phyloP scores from a whole-genome alignment of 2,888 invertebrate species.

The Leptothorax acervorum region DNA sequence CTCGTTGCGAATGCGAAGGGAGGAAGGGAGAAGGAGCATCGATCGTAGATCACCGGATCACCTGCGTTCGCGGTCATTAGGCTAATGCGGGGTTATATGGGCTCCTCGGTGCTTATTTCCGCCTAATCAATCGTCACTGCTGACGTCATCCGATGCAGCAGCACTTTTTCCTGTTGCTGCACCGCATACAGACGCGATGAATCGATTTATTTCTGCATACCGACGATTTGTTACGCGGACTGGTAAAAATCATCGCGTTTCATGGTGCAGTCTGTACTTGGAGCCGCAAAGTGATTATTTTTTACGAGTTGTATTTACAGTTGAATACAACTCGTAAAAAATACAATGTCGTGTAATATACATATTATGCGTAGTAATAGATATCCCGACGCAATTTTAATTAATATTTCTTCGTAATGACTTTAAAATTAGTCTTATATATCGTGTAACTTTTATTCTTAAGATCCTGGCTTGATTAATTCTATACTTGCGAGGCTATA shows the following conservation, averaged over 20 bases:
- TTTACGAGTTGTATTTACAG: neutral
- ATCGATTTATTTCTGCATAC: constrained; percentile 52
- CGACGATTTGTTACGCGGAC: constrained; percentile 37
- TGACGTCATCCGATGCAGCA: constrained; percentile 56
- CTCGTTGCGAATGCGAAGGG: constrained; percentile 27
- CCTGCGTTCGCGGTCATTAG: constrained; percentile 77
- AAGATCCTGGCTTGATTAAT: neutral
- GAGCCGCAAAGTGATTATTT: neutral
- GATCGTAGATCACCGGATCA: constrained; percentile 79
- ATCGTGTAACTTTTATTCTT: neutral
- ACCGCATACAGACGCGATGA: constrained; percentile 35
- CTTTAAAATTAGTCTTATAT: neutral
- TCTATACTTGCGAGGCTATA: neutral
- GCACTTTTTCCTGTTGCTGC: constrained; percentile 24
- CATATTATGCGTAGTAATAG: neutral
- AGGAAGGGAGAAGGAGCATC: constrained; percentile 12
- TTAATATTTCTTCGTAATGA: neutral
- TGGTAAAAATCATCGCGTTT: constrained; percentile 17
- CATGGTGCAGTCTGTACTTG: neutral
- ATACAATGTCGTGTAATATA: neutral
- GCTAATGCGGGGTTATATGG: constrained; percentile 73
- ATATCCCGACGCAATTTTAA: neutral
- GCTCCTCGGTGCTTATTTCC: constrained; percentile 63
- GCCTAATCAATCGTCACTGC: constrained; percentile 66
- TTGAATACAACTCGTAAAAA: too few species aligned